Percentiles rank a stretch among this genome's conserved stretches.
Evolutionary conservation across 1,140 invertebrate species (phyloP).

Genomic region (Drosophila dunni): DNA sequence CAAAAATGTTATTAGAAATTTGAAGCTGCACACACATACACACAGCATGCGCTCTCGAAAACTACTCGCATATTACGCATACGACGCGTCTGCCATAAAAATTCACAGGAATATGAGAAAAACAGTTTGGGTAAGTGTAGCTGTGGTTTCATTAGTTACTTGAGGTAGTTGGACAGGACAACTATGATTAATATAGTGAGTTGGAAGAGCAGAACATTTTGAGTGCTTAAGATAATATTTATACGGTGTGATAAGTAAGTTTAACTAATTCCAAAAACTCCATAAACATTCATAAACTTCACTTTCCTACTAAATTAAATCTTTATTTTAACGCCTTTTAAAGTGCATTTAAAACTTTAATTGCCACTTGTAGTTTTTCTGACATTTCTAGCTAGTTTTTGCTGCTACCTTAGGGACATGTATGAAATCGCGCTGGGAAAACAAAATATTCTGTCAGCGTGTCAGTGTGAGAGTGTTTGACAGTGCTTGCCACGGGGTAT

Average conservation of each 20-base stretch:
- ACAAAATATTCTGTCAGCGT: neutral
- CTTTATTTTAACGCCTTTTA: no score
- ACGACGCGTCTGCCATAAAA: conserved; percentile 40
- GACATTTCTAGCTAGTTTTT: neutral
- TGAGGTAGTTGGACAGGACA: neutral
- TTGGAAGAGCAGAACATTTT: no score
- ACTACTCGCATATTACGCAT: conserved; percentile 51
- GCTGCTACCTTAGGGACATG: neutral
- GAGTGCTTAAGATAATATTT: no score
- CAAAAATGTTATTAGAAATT: conserved; percentile 54
- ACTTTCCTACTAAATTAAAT: no score
- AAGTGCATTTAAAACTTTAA: conserved; percentile 18
- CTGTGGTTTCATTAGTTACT: conserved; percentile 1
- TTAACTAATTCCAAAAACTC: no score
- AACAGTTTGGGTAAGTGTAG: neutral
- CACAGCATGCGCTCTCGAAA: conserved; percentile 1
- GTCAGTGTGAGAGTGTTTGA: neutral
- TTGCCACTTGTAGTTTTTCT: no score
- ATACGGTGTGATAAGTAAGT: no score
- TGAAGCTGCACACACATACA: neutral
- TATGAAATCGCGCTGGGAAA: conserved; percentile 4
- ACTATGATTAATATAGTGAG: neutral
- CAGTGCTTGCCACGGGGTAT: neutral
- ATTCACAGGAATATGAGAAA: conserved; percentile 3
- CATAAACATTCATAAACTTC: no score